These are phyloP conservation scores for Troides helena DNA, from an alignment of 2,888 invertebrate species.

Conservation along the genomic window DNA sequence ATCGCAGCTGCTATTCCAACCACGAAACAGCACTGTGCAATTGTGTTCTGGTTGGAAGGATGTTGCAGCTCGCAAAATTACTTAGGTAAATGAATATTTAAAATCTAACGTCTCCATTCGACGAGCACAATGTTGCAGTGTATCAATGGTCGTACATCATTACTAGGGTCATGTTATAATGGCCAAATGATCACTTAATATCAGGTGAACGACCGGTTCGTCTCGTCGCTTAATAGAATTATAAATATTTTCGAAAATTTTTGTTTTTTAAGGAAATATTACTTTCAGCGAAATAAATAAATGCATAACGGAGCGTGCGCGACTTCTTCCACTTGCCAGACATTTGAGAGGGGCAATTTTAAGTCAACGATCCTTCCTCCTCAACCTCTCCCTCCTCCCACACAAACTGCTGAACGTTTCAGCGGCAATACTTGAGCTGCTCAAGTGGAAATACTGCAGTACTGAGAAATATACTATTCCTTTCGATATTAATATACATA, in stretches of 20 bases:
- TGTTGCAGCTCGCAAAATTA: no score
- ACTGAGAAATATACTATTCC: neutral
- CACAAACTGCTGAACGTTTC: neutral
- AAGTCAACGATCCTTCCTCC: constrained; percentile 7
- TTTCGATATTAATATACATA: neutral
- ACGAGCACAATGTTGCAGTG: no score
- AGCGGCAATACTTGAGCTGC: neutral
- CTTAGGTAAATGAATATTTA: no score
- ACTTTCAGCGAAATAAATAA: constrained; percentile 6
- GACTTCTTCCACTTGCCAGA: constrained; percentile 14
- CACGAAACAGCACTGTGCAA: no score
- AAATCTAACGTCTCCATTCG: no score
- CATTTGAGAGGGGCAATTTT: constrained; percentile 18
- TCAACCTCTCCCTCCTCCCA: neutral
- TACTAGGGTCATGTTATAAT: no score
- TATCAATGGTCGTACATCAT: no score
- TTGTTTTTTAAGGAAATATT: neutral
- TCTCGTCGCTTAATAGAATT: no score
- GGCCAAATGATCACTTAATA: no score
- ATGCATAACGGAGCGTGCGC: constrained; percentile 12
- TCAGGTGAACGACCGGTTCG: no score
- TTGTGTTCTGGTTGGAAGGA: no score
- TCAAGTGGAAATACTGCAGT: constrained; percentile 8
- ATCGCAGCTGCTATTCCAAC: no score
- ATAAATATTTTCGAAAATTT: neutral